These are phyloP conservation scores for Theropithecus gelada DNA, from an alignment of 2,113 vertebrate species.

Conservation along the genomic window DNA sequence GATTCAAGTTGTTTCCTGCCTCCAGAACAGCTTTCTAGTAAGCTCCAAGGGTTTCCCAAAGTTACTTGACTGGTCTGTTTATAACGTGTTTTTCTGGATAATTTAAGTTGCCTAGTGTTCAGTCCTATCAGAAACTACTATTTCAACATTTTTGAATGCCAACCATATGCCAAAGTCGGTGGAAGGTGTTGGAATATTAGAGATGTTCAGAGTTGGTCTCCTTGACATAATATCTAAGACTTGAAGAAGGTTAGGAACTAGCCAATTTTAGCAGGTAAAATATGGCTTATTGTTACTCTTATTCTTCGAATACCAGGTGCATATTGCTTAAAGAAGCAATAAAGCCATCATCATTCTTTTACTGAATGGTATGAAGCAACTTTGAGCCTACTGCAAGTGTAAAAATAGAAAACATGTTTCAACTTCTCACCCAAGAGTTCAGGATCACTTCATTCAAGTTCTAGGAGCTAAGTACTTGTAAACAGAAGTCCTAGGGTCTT, in stretches of 20 bases:
- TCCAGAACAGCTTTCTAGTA: neutral
- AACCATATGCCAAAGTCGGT: neutral
- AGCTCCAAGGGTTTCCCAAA: neutral
- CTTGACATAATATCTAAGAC: neutral
- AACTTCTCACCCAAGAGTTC: neutral
- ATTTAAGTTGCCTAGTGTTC: neutral
- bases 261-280: neutral
- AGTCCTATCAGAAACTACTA: neutral
- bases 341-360: neutral
- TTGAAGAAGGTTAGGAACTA: neutral
- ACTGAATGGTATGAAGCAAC: neutral
- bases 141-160: neutral
- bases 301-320: neutral
- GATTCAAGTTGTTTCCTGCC: neutral
- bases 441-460: neutral
- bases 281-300: neutral
- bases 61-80: neutral
- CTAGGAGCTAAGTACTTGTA: neutral
- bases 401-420: neutral
- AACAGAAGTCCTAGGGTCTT: neutral
- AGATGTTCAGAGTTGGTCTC: neutral
- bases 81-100: neutral
- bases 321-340: neutral
- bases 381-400: neutral
- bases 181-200: neutral